Evolutionary conservation across 1,140 invertebrate genomes (phyloP).

Genomic region (Aphaenogaster rudis): DNA sequence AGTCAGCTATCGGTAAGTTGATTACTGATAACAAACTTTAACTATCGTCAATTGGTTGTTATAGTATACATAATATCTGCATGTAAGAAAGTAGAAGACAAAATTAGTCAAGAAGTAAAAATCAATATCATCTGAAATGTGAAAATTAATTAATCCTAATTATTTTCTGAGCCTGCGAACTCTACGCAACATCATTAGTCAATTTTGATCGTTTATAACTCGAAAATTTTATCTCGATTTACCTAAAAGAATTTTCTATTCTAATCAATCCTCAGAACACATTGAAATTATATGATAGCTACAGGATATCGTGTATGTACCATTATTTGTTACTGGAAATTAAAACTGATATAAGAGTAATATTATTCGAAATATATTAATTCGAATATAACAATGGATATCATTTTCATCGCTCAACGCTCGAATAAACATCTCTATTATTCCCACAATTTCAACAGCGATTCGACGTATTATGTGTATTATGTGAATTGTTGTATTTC

Average conservation of each 20-base stretch:
- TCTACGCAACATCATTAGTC: not conserved
- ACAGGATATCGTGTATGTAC: not conserved
- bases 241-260: not conserved
- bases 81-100: not conserved
- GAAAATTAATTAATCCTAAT: constrained; percentile 2
- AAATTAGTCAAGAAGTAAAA: not conserved
- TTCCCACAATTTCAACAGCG: constrained; percentile 13
- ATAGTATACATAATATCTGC: not conserved
- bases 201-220: not conserved
- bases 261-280: not conserved
- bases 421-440: constrained; percentile 3
- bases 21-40: not conserved
- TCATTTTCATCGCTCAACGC: not conserved
- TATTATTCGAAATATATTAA: not conserved
- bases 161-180: not conserved
- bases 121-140: not conserved
- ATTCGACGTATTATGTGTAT: not conserved
- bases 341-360: not conserved
- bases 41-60: not conserved
- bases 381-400: constrained; percentile 10
- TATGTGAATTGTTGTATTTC: constrained; percentile 11
- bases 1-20: not conserved
- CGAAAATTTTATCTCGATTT: not conserved
- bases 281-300: not conserved
- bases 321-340: not conserved